Conservation (phyloP, 2,888 invertebrate species). For the Chaetogeoica ovagalla region DNA sequence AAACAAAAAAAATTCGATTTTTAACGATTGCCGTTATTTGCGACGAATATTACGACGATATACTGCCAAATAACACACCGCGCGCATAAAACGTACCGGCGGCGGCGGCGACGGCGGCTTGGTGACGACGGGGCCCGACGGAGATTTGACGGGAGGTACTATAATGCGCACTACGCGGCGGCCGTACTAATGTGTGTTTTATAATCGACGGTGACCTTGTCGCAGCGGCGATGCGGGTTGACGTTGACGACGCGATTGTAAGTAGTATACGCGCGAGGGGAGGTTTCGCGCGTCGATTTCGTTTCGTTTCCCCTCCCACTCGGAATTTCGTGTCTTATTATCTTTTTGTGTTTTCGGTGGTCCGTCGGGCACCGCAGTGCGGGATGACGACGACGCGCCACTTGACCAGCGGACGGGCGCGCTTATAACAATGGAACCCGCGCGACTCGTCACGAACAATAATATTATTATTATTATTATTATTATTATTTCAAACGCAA, state of each 20-base stretch:
- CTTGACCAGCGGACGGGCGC: background rate
- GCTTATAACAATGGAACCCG: conserved; percentile 15
- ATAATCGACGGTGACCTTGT: conserved; percentile 12
- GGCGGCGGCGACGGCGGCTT: background rate
- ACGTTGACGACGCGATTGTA: background rate
- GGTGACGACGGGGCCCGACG: background rate
- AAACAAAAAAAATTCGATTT: too few relatives aligned
- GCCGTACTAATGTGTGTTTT: too few relatives aligned
- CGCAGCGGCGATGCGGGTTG: background rate
- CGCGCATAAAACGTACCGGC: conserved; percentile 8
- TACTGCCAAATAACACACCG: background rate
- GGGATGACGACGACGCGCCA: background rate
- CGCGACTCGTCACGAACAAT: background rate
- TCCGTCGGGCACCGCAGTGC: too few relatives aligned
- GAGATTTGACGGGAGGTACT: conserved; percentile 16
- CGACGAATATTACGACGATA: background rate
- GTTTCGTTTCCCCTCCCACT: too few relatives aligned
- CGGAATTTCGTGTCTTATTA: too few relatives aligned
- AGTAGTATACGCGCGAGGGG: background rate
- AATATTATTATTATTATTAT: background rate
- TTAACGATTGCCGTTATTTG: background rate
- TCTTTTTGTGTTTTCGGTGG: background rate
- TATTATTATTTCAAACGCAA: too few relatives aligned
- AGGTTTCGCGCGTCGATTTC: background rate
- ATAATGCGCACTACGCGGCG: background rate